Evolutionary conservation across 2,113 vertebrate species (phyloP), one percentile per base, ranked within the genome.

Genomic region (Sitta europaea): DNA sequence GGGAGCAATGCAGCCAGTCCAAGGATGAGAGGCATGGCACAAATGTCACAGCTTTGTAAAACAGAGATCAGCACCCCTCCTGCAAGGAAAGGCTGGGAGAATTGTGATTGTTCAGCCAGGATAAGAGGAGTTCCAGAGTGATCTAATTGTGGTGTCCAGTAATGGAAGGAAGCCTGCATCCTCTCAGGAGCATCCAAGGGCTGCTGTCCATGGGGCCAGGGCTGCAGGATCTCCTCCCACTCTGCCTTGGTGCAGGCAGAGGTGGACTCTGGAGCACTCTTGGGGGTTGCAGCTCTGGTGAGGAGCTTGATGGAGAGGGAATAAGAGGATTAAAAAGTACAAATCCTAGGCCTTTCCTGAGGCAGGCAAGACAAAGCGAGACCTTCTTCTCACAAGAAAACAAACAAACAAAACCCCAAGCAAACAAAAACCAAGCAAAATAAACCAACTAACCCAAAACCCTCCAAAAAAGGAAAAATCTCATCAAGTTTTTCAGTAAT

Each of bases 1-100:
- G 18, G 5, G 35, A 83, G 43, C 8, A 73, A 45, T 1, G 6
- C 8, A 22, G 33, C 0, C 0, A 20, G 25, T 20, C 19, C 51
- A 79, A 72, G 45, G 42, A 24, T 31, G 8, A 12, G 59, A 75
- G 48, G 33, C 4, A 29, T 1, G 1, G 18, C 48, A 59, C 8
- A 45, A 51, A 31, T 6, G 10, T 33, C 24, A 25, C 16, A 38
- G 2, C 35, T 62, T 5, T 24, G 23, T 47, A 17, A 62, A 77
- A 57, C 1, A 36, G 29, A 62, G 59, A 45, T 3, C 20, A 67
- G 53, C 23, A 47, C 6, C 77, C 25, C 33, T 81, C 23, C 53
- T 25, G 1, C 0, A 0, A 59, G 38, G 68, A 35, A 38, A 53
- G n/a, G 13, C 23, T 65, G 53, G 28, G 47, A 24, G n/a, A 53